phyloP scores from a whole-genome alignment of 2,797 vertebrate genomes.

The Poeciliopsis infans region DNA sequence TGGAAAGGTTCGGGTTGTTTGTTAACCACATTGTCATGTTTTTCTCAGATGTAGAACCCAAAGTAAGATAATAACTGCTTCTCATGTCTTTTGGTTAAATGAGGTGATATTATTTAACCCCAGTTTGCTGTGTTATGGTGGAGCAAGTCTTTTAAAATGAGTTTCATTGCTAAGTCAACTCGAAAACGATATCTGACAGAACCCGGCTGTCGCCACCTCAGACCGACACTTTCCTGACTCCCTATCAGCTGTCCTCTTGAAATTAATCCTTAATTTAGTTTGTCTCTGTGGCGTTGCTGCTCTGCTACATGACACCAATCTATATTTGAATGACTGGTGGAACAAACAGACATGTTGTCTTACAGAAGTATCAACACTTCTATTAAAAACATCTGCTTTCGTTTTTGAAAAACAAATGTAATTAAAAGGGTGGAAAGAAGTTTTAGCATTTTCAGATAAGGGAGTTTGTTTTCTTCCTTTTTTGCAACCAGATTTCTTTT shows the following conservation, averaged over 20 bases:
- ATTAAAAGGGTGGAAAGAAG: background rate
- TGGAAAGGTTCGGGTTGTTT: no score
- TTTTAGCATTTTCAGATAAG: background rate
- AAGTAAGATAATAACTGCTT: background rate
- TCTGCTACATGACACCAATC: conserved; percentile 26
- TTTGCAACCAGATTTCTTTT: background rate
- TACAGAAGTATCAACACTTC: conserved; percentile 7
- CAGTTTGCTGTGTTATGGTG: background rate
- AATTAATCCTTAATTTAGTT: background rate
- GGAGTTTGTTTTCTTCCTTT: no score
- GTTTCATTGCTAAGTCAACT: conserved; percentile 35
- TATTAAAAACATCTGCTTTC: conserved; percentile 1
- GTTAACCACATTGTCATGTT: no score
- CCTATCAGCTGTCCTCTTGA: conserved; percentile 3
- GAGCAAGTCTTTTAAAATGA: conserved; percentile 16
- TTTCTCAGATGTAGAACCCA: no score
- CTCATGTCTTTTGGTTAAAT: background rate
- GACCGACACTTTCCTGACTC: background rate
- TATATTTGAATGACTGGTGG: conserved; percentile 43
- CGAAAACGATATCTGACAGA: conserved; percentile 33
- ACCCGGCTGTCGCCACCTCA: conserved; percentile 1
- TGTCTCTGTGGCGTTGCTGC: conserved; percentile 9
- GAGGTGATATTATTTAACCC: background rate
- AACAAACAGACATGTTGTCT: conserved; percentile 29
- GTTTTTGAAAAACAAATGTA: background rate